Base-by-base conservation (phyloP, 2,888 invertebrate genomes). In the Loripinus fragilis region DNA sequence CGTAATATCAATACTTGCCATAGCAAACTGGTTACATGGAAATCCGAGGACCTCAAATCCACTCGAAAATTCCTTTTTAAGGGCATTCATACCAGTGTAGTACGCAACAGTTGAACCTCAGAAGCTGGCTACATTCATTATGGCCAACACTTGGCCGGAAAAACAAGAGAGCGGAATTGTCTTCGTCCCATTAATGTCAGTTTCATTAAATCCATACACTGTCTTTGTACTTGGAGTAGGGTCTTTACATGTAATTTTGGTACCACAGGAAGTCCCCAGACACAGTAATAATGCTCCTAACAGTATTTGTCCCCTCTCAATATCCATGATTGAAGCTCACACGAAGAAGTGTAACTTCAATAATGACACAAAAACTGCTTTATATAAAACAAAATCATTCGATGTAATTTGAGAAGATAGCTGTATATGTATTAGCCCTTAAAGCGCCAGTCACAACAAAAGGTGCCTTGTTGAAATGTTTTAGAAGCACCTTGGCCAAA, bases 121-220 rank as follows among this genome's bases (percentile, higher is more conserved):
- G 93, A 92, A 94, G 79, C 94, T 94, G 33, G 94, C 94, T 45
- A 94, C 92, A 80, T 94, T 94, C 42, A 93, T 93, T 20, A 94
- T 87, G 73, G 94, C 85, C 71, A 94, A 86, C 10, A 87, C 86
- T 35, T 86, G 76, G 12, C 86, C 85, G 48, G 50, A 65, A 81
- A 85, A 89, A 17, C 64, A 28, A 0, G 48, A 25, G 3, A 85
- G 75, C 3, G 60, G n/a, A n/a, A 85, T 84, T 7, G 76, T 85
- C 41, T 86, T 74, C 28, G 78, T 76, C n/a, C 83, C 78, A 35
- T 76, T 81, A 67, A 88, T 82, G 66, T 86, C 83, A 64, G 45
- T 74, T 8, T 79, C 85, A 55, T 64, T 82, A 50, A 83, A 86
- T 30, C 79, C 76, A 55, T 86, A 87, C 30, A 87, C 72, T 17